Evolutionary conservation across 2,113 vertebrate species (phyloP).

Genomic region (Podiceps cristatus): DNA sequence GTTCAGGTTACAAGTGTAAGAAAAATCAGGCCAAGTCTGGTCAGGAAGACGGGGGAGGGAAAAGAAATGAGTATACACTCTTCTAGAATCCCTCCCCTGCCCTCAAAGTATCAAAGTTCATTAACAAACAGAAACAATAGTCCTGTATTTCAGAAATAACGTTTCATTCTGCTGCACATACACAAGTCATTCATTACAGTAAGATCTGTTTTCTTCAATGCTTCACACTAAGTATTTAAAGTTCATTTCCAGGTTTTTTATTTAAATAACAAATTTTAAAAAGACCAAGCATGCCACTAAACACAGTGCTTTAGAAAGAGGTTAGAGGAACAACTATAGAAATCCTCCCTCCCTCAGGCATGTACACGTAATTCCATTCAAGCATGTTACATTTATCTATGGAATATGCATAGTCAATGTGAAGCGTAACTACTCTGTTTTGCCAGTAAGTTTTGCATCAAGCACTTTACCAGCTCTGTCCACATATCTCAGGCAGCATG

Average conservation of each 20-base stretch:
- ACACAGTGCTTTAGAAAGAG: not conserved
- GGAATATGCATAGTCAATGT: not conserved
- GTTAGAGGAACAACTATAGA: not conserved
- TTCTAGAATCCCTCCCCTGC: not conserved
- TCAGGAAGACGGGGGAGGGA: not conserved
- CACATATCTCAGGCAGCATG: not conserved
- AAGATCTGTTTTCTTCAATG: not conserved
- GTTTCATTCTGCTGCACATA: not conserved
- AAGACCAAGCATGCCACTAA: not conserved
- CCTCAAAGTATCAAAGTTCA: not conserved
- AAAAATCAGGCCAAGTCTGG: not conserved
- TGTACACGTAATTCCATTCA: accelerated
- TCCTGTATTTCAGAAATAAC: not conserved
- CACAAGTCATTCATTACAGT: not conserved
- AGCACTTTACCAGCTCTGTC: not conserved
- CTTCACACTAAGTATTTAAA: not conserved
- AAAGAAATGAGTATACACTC: not conserved
- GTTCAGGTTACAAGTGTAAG: not conserved
- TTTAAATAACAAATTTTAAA: not conserved
- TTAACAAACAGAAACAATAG: not conserved
- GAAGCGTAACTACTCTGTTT: not conserved
- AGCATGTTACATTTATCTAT: not conserved
- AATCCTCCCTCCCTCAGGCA: not conserved
- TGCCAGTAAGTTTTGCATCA: not conserved
- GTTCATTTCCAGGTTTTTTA: not conserved